Conservation (phyloP, 2,888 invertebrate genomes). For the Machimus atricapillus region DNA sequence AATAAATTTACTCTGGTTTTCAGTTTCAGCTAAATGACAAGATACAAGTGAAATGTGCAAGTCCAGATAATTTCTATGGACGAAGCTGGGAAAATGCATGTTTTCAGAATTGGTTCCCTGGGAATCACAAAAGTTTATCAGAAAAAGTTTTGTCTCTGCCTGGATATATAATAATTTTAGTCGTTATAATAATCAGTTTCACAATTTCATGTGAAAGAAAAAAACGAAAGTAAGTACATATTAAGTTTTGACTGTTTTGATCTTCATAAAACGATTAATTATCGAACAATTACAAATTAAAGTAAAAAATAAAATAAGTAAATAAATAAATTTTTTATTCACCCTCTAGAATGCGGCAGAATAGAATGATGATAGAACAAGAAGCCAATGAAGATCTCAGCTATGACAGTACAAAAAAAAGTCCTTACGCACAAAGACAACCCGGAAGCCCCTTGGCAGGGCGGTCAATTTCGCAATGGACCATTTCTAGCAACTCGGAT, state of each 20-base stretch:
- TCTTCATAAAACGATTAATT: no score
- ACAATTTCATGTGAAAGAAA: slow-evolving; percentile 68
- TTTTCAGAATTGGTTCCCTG: slow-evolving; percentile 68
- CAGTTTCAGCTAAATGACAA: slow-evolving; percentile 56
- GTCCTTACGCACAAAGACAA: slow-evolving; percentile 58
- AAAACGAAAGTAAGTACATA: slow-evolving; percentile 55
- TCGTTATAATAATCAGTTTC: no score
- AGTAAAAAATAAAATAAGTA: no score
- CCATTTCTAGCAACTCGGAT: slow-evolving; percentile 43
- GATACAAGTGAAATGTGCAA: slow-evolving; percentile 69
- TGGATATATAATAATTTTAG: no score
- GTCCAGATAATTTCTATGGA: slow-evolving; percentile 69
- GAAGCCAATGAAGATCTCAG: no score
- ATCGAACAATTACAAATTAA: no score
- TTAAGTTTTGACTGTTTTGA: no score
- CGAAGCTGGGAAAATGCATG: slow-evolving; percentile 76
- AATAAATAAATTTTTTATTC: not conserved
- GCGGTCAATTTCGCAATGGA: slow-evolving; percentile 39
- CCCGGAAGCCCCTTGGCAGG: slow-evolving; percentile 47
- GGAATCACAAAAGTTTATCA: slow-evolving; percentile 57
- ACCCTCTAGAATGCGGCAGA: slow-evolving; percentile 59
- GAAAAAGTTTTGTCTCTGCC: slow-evolving; percentile 69
- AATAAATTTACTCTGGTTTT: not conserved
- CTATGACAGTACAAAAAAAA: slow-evolving; percentile 57
- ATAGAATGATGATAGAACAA: slow-evolving; percentile 66